Evolutionary conservation across 2,888 invertebrate genomes (phyloP).

Genomic region (Cryptosula pallasiana): DNA sequence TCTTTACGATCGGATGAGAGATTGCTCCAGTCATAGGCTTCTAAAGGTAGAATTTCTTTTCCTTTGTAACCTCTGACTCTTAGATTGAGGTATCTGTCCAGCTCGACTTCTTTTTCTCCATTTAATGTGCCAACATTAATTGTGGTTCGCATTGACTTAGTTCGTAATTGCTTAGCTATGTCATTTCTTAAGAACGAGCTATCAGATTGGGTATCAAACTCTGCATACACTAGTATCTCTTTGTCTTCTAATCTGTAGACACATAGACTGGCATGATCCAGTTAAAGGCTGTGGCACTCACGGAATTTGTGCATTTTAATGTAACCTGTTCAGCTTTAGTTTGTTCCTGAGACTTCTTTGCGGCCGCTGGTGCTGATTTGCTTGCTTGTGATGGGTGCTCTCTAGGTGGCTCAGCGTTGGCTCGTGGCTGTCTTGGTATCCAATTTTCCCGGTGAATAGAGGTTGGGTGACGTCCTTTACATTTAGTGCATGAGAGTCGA

Average conservation of each 20-base stretch:
- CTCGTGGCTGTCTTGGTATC: too few relatives aligned
- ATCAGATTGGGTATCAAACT: conserved; percentile 19
- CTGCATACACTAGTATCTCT: background rate
- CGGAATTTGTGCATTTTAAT: too few relatives aligned
- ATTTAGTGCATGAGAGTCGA: conserved; percentile 26
- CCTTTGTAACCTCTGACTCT: background rate
- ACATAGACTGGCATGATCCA: background rate
- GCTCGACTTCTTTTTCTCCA: background rate
- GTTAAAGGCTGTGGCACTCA: too few relatives aligned
- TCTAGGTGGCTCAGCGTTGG: too few relatives aligned
- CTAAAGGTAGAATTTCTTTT: background rate
- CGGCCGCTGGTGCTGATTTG: too few relatives aligned
- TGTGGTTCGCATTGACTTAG: background rate
- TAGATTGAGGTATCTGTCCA: background rate
- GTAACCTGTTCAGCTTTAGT: too few relatives aligned
- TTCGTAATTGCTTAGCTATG: background rate
- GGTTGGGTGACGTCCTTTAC: background rate
- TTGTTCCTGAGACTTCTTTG: too few relatives aligned
- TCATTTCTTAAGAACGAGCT: background rate
- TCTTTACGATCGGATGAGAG: conserved; percentile 25
- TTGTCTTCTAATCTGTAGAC: background rate
- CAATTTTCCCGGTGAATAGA: background rate
- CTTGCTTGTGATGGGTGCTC: too few relatives aligned
- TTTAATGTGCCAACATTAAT: background rate
- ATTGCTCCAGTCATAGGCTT: conserved; percentile 10